phyloP scores from a whole-genome alignment of 2,888 invertebrate species.

The Hydropsyche betteni region DNA sequence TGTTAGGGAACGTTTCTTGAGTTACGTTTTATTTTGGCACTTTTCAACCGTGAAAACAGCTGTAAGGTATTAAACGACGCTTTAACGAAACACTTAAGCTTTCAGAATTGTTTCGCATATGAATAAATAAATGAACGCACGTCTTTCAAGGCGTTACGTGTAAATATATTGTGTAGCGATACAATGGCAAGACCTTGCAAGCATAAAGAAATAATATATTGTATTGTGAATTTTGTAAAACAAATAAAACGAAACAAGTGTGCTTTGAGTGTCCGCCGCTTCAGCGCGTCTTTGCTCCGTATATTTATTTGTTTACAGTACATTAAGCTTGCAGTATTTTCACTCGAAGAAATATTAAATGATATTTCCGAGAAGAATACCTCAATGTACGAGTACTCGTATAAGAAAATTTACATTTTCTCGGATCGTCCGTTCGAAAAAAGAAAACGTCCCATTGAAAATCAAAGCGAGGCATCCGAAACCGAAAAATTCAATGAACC shows the following conservation, averaged over 20 bases:
- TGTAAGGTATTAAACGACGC: too few species aligned
- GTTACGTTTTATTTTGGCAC: too few species aligned
- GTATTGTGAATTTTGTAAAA: not conserved
- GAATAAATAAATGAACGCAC: not conserved
- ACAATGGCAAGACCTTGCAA: too few species aligned
- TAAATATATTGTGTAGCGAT: not conserved
- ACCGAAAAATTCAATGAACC: not conserved
- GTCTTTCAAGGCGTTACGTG: not conserved
- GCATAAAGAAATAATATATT: too few species aligned
- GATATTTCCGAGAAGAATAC: constrained; percentile 6
- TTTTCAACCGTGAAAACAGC: too few species aligned
- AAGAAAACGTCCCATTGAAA: not conserved
- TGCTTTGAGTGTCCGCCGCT: constrained; percentile 25
- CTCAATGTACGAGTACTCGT: not conserved
- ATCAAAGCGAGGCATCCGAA: not conserved
- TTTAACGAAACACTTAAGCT: too few species aligned
- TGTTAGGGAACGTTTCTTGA: too few species aligned
- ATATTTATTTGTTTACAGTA: constrained; percentile 30
- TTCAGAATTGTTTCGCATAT: too few species aligned
- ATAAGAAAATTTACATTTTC: constrained; percentile 18
- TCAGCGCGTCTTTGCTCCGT: constrained; percentile 24
- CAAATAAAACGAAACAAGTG: constrained; percentile 16
- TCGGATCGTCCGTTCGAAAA: constrained; percentile 8
- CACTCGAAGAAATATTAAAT: constrained; percentile 28
- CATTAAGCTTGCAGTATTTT: constrained; percentile 23